Evolutionary conservation across 1,140 invertebrate genomes (phyloP).

Genomic region (Zaprionus taronus): DNA sequence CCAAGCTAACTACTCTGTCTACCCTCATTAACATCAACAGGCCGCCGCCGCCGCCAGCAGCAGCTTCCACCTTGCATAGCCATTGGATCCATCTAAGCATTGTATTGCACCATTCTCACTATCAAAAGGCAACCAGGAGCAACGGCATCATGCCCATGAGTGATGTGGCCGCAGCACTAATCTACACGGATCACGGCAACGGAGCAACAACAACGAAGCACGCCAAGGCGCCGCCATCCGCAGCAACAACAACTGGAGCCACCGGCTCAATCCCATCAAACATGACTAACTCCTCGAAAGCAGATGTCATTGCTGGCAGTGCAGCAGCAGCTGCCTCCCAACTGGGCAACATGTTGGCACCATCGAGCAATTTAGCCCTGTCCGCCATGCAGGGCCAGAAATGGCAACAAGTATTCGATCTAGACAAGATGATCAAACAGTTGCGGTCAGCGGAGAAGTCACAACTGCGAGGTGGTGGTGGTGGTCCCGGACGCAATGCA

Average conservation of each 20-base stretch:
- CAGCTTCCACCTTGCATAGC: constrained; percentile 44
- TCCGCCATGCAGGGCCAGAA: constrained; percentile 69
- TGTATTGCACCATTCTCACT: constrained; percentile 33
- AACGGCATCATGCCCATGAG: constrained; percentile 64
- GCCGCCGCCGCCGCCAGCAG: constrained; percentile 26
- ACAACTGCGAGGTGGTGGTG: constrained; percentile 63
- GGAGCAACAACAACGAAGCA: constrained; percentile 34
- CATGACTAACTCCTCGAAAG: constrained; percentile 53
- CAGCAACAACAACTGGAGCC: constrained; percentile 16
- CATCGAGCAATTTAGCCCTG: constrained; percentile 26
- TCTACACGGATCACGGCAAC: constrained; percentile 63
- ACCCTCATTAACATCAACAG: constrained; percentile 8
- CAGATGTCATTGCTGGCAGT: constrained; percentile 34
- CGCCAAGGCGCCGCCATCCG: constrained; percentile 18
- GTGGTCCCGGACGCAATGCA: constrained; percentile 8
- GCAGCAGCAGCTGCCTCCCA: constrained; percentile 25
- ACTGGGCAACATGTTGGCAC: constrained; percentile 36
- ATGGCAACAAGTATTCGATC: constrained; percentile 74
- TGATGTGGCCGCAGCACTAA: constrained; percentile 56
- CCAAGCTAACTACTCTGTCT: constrained; percentile 44
- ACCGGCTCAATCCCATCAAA: constrained; percentile 21
- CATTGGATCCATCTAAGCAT: not conserved
- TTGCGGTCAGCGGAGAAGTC: constrained; percentile 72
- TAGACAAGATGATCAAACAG: constrained; percentile 80
- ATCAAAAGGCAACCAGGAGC: constrained; percentile 14